These are phyloP conservation scores for Tiliacea citrago DNA, from an alignment of 2,888 invertebrate species.

Conservation along the genomic window DNA sequence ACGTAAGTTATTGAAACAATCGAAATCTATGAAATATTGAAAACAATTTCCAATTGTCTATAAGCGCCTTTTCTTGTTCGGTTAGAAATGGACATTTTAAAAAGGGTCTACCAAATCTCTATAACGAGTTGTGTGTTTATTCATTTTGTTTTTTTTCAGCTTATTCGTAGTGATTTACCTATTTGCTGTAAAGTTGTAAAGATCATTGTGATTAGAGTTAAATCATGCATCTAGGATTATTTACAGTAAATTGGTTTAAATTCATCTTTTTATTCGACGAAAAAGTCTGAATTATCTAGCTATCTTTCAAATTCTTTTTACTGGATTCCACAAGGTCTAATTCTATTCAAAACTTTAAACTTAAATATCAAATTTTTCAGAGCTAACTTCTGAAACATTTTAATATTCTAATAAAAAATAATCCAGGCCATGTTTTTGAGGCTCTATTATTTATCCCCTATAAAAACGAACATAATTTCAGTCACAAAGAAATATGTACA, in stretches of 20 bases:
- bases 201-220: background rate
- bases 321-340: background rate
- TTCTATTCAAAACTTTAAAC: background rate
- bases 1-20: slow-evolving; percentile 78
- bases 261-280: background rate
- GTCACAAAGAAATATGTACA: slow-evolving; percentile 45
- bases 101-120: slow-evolving; percentile 23
- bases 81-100: slow-evolving; percentile 57
- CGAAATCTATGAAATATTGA: slow-evolving; percentile 79
- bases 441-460: slow-evolving; percentile 19
- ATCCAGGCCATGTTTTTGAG: slow-evolving; percentile 1
- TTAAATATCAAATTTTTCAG: slow-evolving; percentile 1
- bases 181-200: background rate
- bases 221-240: background rate
- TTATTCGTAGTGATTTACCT: background rate
- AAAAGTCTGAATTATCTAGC: background rate
- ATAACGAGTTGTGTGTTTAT: background rate
- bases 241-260: background rate
- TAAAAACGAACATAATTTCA: slow-evolving; percentile 49
- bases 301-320: slow-evolving; percentile 4
- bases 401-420: slow-evolving; percentile 22
- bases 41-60: slow-evolving; percentile 68
- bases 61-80: slow-evolving; percentile 63
- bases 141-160: background rate
- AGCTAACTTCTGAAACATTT: background rate